A percentile compares a stretch with the other conserved stretches of the same genome.
phyloP scores from a whole-genome alignment of 2,797 vertebrate genomes.

The Amblyopsis hoosieri region DNA sequence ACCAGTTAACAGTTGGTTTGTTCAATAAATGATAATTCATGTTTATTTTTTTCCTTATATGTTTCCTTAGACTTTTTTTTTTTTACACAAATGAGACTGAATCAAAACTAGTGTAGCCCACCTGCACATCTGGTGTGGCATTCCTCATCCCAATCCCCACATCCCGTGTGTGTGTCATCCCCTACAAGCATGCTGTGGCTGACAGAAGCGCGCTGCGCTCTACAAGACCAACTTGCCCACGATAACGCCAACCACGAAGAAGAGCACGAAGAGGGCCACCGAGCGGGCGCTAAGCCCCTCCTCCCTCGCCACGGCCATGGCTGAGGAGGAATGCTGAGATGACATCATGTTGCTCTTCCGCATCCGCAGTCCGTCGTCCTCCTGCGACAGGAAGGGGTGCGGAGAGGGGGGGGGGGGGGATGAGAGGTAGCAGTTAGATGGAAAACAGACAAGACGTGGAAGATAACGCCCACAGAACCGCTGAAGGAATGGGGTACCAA shows the following conservation, averaged over 20 bases:
- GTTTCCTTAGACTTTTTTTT: slow-evolving; percentile 55
- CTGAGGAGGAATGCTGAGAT: slow-evolving; percentile 79
- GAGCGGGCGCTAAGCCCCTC: slow-evolving; percentile 89
- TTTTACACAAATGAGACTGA: slow-evolving; percentile 81
- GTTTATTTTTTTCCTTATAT: slow-evolving; percentile 46
- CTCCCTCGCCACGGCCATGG: slow-evolving; percentile 82
- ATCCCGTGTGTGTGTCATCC: slow-evolving; percentile 67
- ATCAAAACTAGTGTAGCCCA: slow-evolving; percentile 77
- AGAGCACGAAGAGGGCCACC: slow-evolving; percentile 89
- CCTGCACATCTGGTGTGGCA: slow-evolving; percentile 74
- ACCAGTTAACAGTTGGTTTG: slow-evolving; percentile 85
- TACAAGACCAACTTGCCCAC: slow-evolving; percentile 98
- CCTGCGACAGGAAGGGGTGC: slow-evolving; percentile 65
- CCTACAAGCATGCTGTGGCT: slow-evolving; percentile 75
- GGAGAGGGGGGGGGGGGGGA: background rate
- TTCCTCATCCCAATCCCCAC: slow-evolving; percentile 82
- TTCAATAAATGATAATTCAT: slow-evolving; percentile 62
- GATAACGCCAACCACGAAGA: slow-evolving; percentile 94
- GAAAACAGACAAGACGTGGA: slow-evolving; percentile 9
- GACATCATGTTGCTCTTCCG: slow-evolving; percentile 86
- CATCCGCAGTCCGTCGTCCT: slow-evolving; percentile 94
- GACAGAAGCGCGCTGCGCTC: slow-evolving; percentile 67
- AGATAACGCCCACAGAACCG: slow-evolving; percentile 16
- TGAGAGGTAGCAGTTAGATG: slow-evolving; percentile 3
- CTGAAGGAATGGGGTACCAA: slow-evolving; percentile 22